phyloP scores from a whole-genome alignment of 2,888 invertebrate species.

The Agonum fuliginosum region DNA sequence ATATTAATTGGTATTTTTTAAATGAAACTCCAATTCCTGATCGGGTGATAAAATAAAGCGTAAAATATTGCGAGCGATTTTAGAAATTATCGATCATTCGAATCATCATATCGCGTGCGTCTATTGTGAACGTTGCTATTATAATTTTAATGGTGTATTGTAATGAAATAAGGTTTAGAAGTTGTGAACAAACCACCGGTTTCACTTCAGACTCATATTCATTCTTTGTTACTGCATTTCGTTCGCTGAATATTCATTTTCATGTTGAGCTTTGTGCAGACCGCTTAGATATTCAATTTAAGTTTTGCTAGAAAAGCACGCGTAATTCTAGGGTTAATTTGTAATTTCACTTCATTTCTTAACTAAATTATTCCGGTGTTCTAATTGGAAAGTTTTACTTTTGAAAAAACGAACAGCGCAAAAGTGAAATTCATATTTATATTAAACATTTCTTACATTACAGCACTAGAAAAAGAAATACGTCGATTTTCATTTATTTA shows the following conservation, averaged over 20 bases:
- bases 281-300: conserved; percentile 45
- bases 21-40: conserved; percentile 27
- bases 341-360: conserved; percentile 34
- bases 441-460: neutral
- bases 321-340: conserved; percentile 37
- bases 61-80: conserved; percentile 55
- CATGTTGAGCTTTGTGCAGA: conserved; percentile 44
- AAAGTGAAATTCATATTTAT: conserved; percentile 15
- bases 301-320: conserved; percentile 39
- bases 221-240: conserved; percentile 44
- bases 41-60: conserved; percentile 27
- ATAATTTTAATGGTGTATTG: conserved; percentile 64
- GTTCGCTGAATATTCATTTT: conserved; percentile 41
- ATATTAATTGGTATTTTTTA: conserved; percentile 35
- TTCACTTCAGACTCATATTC: conserved; percentile 32
- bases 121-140: conserved; percentile 63
- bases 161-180: conserved; percentile 57
- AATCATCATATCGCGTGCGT: conserved; percentile 64
- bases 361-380: conserved; percentile 28
- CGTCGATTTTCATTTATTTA: too few species aligned
- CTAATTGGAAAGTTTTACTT: conserved; percentile 35
- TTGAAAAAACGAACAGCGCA: conserved; percentile 13
- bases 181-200: conserved; percentile 39
- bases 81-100: conserved; percentile 63
- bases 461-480: too few species aligned